phyloP scores from a whole-genome alignment of 2,888 invertebrate genomes.

The Sycophila texana region DNA sequence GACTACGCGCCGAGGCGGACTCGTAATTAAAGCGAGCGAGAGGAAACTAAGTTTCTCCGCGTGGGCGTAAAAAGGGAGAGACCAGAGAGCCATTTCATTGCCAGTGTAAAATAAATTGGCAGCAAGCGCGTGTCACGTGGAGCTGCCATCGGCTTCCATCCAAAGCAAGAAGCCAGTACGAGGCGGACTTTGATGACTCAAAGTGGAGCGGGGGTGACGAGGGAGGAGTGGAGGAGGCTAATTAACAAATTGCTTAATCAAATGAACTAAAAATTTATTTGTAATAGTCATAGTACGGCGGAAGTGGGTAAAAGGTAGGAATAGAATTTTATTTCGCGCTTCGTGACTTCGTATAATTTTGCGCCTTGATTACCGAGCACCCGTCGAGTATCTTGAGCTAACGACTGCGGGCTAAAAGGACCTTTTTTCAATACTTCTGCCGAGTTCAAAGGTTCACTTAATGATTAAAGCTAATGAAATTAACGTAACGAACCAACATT shows the following conservation, averaged over 20 bases:
- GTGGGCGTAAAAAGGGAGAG: neutral
- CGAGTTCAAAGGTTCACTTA: too few relatives aligned
- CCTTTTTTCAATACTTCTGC: too few relatives aligned
- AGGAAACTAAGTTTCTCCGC: neutral
- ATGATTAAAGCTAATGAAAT: too few relatives aligned
- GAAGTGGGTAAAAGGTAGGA: constrained; percentile 4
- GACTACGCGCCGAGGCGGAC: neutral
- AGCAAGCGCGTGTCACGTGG: constrained; percentile 13
- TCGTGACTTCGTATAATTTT: neutral
- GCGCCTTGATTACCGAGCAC: too few relatives aligned
- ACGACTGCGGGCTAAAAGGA: too few relatives aligned
- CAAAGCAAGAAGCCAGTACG: constrained; percentile 29
- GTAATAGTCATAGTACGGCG: constrained; percentile 20
- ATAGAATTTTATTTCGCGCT: constrained; percentile 18
- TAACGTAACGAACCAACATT: too few relatives aligned
- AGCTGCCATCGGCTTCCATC: constrained; percentile 8
- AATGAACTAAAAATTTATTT: constrained; percentile 44
- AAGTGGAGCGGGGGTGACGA: constrained; percentile 8
- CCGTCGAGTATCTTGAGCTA: too few relatives aligned
- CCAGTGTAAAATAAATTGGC: constrained; percentile 39
- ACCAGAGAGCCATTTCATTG: constrained; percentile 31
- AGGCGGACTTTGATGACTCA: constrained; percentile 41
- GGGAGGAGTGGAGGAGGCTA: neutral
- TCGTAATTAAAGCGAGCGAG: neutral
- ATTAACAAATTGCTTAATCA: constrained; percentile 49